Evolutionary conservation across 2,113 vertebrate species (phyloP).

Genomic region (Eudyptes chrysolophus): DNA sequence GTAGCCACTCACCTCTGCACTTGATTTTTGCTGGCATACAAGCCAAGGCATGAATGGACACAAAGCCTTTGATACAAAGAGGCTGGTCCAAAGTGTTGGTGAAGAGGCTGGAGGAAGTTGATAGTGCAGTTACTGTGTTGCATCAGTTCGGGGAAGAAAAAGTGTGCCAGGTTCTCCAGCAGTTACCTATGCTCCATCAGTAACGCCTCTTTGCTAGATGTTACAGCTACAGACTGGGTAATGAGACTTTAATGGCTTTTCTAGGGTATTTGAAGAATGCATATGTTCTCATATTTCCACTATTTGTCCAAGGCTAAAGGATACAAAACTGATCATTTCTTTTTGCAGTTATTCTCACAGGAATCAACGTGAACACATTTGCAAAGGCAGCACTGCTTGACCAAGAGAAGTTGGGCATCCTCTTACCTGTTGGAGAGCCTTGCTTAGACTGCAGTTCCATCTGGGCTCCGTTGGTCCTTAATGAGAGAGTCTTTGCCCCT

Average conservation of each 20-base stretch:
- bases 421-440: slow-evolving; percentile 88
- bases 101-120: background rate
- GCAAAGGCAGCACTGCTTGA: background rate
- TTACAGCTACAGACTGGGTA: background rate
- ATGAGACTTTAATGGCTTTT: background rate
- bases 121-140: background rate
- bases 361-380: background rate
- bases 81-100: background rate
- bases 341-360: background rate
- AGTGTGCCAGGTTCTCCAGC: background rate
- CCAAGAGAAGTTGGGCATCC: background rate
- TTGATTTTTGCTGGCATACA: background rate
- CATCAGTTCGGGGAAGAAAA: background rate
- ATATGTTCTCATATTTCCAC: background rate
- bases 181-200: background rate
- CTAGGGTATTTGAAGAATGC: background rate
- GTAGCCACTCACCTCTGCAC: background rate
- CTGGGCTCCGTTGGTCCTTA: slow-evolving; percentile 86
- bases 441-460: slow-evolving; percentile 86
- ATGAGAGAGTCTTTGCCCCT: slow-evolving; percentile 82
- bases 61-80: background rate
- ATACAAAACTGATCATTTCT: background rate
- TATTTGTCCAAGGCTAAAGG: background rate
- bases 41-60: background rate
- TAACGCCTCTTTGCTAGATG: background rate